Evolutionary conservation across 2,888 invertebrate species (phyloP).

Genomic region (Clostera curtula): DNA sequence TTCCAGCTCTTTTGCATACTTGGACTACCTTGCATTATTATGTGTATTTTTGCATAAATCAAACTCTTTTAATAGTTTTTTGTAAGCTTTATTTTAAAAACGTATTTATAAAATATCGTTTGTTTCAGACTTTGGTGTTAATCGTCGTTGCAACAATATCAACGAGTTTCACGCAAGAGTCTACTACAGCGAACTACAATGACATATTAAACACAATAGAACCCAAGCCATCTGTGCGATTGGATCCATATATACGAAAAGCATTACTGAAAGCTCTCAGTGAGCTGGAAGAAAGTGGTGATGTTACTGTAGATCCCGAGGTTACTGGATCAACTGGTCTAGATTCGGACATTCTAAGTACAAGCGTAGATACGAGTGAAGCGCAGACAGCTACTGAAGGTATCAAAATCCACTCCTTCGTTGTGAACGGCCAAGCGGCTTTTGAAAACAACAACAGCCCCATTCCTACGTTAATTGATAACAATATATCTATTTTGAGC

Average conservation of each 20-base stretch:
- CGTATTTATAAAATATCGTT: constrained; percentile 2
- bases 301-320: constrained; percentile 60
- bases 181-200: constrained; percentile 36
- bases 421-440: constrained; percentile 64
- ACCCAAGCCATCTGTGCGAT: constrained; percentile 71
- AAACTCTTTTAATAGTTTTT: too few relatives aligned
- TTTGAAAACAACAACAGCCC: constrained; percentile 46
- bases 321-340: constrained; percentile 34
- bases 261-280: constrained; percentile 85
- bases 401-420: constrained; percentile 75
- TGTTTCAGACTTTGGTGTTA: constrained; percentile 51
- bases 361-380: constrained; percentile 48
- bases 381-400: constrained; percentile 39
- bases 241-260: constrained; percentile 83
- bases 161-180: constrained; percentile 41
- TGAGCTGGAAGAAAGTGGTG: constrained; percentile 80
- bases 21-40: too few relatives aligned
- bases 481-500: constrained; percentile 57
- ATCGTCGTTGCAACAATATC: constrained; percentile 37
- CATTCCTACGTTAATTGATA: constrained; percentile 48
- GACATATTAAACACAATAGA: constrained; percentile 62
- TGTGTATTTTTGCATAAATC: too few relatives aligned
- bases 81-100: too few relatives aligned
- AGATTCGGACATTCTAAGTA: constrained; percentile 51
- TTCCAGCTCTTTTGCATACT: too few relatives aligned